Evolutionary conservation across 1,140 invertebrate species (phyloP), one percentile per base, ranked within the genome.

Genomic region (Acromyrmex echinatior): DNA sequence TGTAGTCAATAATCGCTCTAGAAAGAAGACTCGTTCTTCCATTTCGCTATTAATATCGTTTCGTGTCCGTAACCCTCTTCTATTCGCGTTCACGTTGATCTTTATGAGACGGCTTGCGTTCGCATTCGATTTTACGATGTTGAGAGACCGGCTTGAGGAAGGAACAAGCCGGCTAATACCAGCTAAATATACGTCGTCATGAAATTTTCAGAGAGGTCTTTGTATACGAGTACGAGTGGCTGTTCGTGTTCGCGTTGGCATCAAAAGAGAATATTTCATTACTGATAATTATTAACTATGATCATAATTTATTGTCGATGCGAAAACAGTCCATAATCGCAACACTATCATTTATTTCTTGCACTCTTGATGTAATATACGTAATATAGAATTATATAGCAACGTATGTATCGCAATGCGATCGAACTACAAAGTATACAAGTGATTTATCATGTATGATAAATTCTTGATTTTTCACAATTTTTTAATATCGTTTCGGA

Each of bases 21-120:
- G 25, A 84, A 84, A 76, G 56, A 76, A 56, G 10, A 74, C 28
- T 51, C 39, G 45, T 76, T 84, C 39, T 31, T 60, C 56, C 56
- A 82, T 82, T 45, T 73, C 39, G 56, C 68, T 82, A 82, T 82
- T 82, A 82, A 82, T 82, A 82, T 2, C 39, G 25, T 73, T 71
- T 45, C 68, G 66, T 71, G 49, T 35, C 16, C 14, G 21, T 45
- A 60, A 16, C 25, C 10, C 28, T 28, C 35, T 53, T 28, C 35
- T 53, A 45, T 66, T 58, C 56, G 25, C 53, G 53, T 74, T 62
- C 39, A 14, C 80, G 49, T 56, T 25, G 80, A 84, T 73, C 68
- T 74, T 74, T 74, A 81, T 35, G 35, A 81, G 31, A 45, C 68
- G 12, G 25, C 14, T 58, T 49, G 49, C 63, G 63, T 66, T 68